Percentiles rank a stretch among this genome's conserved stretches.
These are phyloP conservation scores for Falco concolor DNA, from an alignment of 2,797 vertebrate genomes.

Conservation along the genomic window DNA sequence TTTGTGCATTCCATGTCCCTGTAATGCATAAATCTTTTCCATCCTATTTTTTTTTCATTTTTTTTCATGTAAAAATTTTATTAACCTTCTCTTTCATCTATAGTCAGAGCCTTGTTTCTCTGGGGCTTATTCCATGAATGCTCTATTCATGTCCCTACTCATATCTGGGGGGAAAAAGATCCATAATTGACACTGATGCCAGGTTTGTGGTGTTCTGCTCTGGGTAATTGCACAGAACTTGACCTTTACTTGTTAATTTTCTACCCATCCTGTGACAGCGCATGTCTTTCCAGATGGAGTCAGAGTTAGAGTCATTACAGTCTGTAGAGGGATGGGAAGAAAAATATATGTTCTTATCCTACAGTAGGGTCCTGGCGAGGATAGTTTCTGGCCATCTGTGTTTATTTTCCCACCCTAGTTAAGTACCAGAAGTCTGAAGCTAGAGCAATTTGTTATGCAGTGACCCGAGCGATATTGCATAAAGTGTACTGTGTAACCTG, in stretches of 20 bases:
- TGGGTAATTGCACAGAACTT: neutral
- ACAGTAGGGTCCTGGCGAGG: neutral
- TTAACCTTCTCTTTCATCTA: neutral
- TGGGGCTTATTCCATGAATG: neutral
- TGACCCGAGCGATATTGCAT: neutral
- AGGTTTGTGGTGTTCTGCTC: neutral
- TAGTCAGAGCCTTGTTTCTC: neutral
- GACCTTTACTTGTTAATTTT: neutral
- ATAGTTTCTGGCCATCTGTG: neutral
- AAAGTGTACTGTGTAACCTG: neutral
- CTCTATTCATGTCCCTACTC: neutral
- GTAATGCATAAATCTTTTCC: neutral
- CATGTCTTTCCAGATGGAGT: neutral
- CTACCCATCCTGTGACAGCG: neutral
- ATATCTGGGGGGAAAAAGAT: neutral
- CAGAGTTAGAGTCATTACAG: neutral
- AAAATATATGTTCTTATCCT: neutral
- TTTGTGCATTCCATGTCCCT: neutral
- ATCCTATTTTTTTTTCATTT: neutral
- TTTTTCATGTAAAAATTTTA: neutral
- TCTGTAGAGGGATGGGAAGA: neutral
- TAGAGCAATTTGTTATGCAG: neutral
- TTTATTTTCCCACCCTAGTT: neutral
- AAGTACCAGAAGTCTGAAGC: neutral
- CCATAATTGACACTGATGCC: neutral